Percentiles rank a stretch among this genome's conserved stretches.
Evolutionary conservation across 1,140 invertebrate species (phyloP).

Genomic region (Scylla paramamosain): DNA sequence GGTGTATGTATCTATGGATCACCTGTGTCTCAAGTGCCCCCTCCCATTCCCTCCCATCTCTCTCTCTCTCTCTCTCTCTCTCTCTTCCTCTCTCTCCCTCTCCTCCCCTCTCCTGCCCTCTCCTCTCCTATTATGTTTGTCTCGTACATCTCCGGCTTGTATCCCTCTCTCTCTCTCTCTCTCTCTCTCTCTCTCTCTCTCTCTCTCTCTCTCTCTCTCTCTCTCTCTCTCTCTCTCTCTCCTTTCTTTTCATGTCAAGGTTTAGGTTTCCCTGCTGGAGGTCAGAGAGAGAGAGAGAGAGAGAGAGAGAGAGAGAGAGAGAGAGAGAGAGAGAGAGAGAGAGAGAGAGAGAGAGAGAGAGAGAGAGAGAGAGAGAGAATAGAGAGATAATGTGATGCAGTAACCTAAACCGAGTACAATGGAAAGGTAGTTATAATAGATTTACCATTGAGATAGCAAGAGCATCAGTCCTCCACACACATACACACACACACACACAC

Average conservation of each 20-base stretch:
- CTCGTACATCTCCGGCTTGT: not conserved
- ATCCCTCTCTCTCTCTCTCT: not conserved
- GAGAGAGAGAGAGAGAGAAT: not conserved
- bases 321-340: constrained; percentile 3
- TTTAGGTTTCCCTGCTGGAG: not conserved
- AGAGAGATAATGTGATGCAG: not conserved
- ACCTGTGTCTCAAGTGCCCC: not conserved
- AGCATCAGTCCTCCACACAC: too few species aligned
- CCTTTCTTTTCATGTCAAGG: not conserved
- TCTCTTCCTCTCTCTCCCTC: not conserved
- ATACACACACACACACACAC: too few species aligned
- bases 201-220: not conserved
- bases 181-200: not conserved
- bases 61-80: not conserved
- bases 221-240: not conserved
- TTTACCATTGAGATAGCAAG: not conserved
- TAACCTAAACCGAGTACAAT: not conserved
- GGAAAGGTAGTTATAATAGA: not conserved
- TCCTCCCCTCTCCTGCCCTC: not conserved
- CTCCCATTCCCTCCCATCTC: not conserved
- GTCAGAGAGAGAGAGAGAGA: not conserved
- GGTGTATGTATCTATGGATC: not conserved
- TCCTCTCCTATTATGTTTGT: not conserved
- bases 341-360: constrained; percentile 1
- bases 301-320: not conserved